phyloP scores from a whole-genome alignment of 2,797 vertebrate genomes.

The Odontamblyopus rebecca region DNA sequence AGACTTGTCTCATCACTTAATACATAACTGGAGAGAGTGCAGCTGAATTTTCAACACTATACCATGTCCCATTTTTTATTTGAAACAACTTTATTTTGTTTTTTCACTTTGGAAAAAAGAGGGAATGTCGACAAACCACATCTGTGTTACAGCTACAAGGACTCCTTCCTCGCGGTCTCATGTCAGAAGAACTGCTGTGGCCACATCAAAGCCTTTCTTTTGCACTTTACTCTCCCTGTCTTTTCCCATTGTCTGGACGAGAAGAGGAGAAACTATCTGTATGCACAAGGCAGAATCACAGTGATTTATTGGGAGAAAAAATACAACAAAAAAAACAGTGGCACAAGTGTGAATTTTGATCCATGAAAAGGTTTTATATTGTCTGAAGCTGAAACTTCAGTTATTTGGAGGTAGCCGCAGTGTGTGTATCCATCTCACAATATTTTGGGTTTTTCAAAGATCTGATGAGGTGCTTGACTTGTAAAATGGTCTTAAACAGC shows the following conservation, averaged over 20 bases:
- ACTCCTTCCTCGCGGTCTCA: slow-evolving; percentile 54
- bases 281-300: slow-evolving; percentile 78
- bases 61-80: slow-evolving; percentile 42
- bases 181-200: slow-evolving; percentile 58
- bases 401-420: slow-evolving; percentile 51
- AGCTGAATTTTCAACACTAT: slow-evolving; percentile 50
- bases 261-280: slow-evolving; percentile 58
- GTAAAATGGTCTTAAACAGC: slow-evolving; percentile 45
- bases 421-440: slow-evolving; percentile 33
- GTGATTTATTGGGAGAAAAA: slow-evolving; percentile 69
- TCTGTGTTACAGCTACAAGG: slow-evolving; percentile 46
- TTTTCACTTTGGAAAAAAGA: slow-evolving; percentile 40
- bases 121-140: slow-evolving; percentile 34
- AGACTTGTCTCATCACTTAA: slow-evolving; percentile 29
- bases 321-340: slow-evolving; percentile 72
- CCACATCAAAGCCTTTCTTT: slow-evolving; percentile 68
- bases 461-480: slow-evolving; percentile 62
- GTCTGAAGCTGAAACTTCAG: slow-evolving; percentile 47
- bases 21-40: slow-evolving; percentile 21
- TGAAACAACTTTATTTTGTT: slow-evolving; percentile 49
- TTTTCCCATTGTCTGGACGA: slow-evolving; percentile 54
- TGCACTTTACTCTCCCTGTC: slow-evolving; percentile 81
- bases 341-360: slow-evolving; percentile 77
- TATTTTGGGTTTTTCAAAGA: slow-evolving; percentile 42
- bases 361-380: slow-evolving; percentile 64